phyloP scores from a whole-genome alignment of 1,140 invertebrate genomes.

The Drosophila pectinifera region DNA sequence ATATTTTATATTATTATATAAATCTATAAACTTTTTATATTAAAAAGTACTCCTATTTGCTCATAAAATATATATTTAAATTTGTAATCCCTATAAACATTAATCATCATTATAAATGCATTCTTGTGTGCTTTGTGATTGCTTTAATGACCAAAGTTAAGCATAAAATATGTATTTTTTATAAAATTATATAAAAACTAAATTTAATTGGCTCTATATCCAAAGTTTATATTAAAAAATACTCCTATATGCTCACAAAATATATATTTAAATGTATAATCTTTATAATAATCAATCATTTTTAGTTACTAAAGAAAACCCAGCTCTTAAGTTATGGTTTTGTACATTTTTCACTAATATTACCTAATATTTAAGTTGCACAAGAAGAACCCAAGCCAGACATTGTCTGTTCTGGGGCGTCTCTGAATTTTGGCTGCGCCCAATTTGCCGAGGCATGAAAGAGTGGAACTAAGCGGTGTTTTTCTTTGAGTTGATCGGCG shows the following conservation, averaged over 20 bases:
- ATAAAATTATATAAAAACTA: too few species aligned
- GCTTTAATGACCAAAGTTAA: too few species aligned
- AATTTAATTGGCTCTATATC: too few species aligned
- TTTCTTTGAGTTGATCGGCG: slow-evolving; percentile 23
- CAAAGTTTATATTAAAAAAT: too few species aligned
- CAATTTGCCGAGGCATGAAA: slow-evolving; percentile 76
- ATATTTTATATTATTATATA: too few species aligned
- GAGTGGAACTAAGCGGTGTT: slow-evolving; percentile 31
- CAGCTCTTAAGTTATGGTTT: neutral
- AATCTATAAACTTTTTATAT: too few species aligned
- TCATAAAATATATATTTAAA: neutral
- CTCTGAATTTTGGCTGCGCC: slow-evolving; percentile 50
- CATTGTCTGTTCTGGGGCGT: slow-evolving; percentile 10
- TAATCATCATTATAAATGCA: too few species aligned
- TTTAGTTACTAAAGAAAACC: neutral
- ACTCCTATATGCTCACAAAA: too few species aligned
- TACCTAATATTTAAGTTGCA: slow-evolving; percentile 24
- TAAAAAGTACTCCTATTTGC: neutral
- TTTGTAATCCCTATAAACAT: neutral
- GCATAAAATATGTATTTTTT: too few species aligned
- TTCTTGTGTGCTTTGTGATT: too few species aligned
- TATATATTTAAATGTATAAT: too few species aligned
- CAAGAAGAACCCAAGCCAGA: slow-evolving; percentile 24
- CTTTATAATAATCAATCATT: too few species aligned
- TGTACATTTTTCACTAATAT: neutral